These are phyloP conservation scores for Palloptera scutellata DNA, from an alignment of 2,888 invertebrate species.

Conservation along the genomic window DNA sequence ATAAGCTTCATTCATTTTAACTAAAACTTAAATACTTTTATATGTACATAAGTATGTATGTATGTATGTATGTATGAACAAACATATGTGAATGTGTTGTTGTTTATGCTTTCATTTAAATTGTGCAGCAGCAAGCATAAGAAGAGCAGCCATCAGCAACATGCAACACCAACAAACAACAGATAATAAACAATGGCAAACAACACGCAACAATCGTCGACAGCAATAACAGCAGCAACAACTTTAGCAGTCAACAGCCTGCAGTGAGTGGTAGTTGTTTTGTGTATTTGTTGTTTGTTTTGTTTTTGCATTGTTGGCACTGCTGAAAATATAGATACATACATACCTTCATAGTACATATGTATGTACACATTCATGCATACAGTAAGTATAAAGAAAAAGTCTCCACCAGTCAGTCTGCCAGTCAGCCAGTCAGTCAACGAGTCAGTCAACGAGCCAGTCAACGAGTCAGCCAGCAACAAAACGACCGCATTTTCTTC, in stretches of 20 bases:
- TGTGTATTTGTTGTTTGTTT: too few species aligned
- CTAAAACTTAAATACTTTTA: too few species aligned
- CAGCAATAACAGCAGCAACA: slow-evolving; percentile 23
- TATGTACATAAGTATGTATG: too few species aligned
- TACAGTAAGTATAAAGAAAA: slow-evolving; percentile 23
- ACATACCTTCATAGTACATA: too few species aligned
- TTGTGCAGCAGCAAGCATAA: slow-evolving; percentile 12
- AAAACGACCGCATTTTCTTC: slow-evolving; percentile 42
- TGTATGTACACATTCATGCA: too few species aligned
- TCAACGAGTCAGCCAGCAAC: slow-evolving; percentile 8
- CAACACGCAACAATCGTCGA: slow-evolving; percentile 1
- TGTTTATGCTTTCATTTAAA: slow-evolving; percentile 33
- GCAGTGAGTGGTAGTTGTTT: too few species aligned
- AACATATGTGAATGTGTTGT: background rate
- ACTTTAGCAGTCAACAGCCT: background rate
- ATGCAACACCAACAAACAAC: slow-evolving; percentile 8
- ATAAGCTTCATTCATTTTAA: slow-evolving; percentile 19
- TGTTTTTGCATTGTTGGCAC: too few species aligned
- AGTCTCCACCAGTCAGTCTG: slow-evolving; percentile 27
- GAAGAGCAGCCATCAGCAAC: slow-evolving; percentile 12
- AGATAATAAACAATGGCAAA: background rate
- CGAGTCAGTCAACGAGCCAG: slow-evolving; percentile 5
- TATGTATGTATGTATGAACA: too few species aligned
- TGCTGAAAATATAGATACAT: too few species aligned
- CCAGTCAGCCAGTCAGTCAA: too few species aligned